Evolutionary conservation across 2,888 invertebrate species (phyloP), one percentile per base, ranked within the genome.

Genomic region (Sericinus montela): DNA sequence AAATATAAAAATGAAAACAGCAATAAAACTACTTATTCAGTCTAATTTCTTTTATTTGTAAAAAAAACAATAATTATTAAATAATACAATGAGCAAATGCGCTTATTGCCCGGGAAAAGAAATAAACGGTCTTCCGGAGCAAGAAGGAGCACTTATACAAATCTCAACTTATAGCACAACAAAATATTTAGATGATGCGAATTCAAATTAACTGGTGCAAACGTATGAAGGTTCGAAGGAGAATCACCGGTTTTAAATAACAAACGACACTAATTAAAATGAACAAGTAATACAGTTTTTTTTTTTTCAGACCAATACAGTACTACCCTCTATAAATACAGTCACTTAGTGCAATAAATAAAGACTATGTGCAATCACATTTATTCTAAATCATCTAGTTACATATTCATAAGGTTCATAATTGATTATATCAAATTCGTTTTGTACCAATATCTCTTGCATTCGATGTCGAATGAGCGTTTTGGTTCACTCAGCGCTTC

Each of bases 31-130:
- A 48, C 58, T 55, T 15, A 36, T 64, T 83, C 87, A 88, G 87
- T 88, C 87, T 80, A 84, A 75, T 78, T 80, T 80, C 67, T 76
- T 87, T 86, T 84, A 85, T 85, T 87, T 82, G 76, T 84, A 83
- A 82, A 87, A 79, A 85, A 78, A 73, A 59, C 52, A 82, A 82
- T 72, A 79, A 71, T 69, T 72, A 76, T 38, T 72, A 80, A 82
- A 83, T 81, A 58, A 83, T 80, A 80, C 72, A 81, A 67, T 79
- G 76, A 82, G 78, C 79, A 75, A 67, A 69, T 80, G 80, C 80
- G 80, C 86, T 87, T 83, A 76, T 87, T 88, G 85, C 85, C 69
- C 84, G 84, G 88, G 88, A 87, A 88, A 88, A 88, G 85, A 72
- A 59, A 59, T 60, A 71, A 59, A 59, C 60, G 63, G 87, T 88